Base-by-base conservation (phyloP, 2,888 invertebrate species). In the Agrochola litura region DNA sequence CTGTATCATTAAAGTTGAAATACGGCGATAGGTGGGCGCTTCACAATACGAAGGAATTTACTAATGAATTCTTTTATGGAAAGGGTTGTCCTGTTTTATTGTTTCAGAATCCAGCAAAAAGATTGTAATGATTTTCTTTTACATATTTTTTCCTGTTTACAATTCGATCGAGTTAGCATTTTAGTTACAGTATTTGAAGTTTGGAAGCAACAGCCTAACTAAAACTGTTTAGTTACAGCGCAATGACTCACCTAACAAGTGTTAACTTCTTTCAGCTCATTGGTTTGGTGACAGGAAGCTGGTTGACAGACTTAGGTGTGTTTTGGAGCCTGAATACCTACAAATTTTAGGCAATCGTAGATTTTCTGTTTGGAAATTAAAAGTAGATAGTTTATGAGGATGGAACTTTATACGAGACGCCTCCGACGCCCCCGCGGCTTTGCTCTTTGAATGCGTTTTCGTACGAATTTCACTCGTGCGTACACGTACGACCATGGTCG, bases 1-100 rank as follows among this genome's bases (percentile, higher is more conserved):
- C 78, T 76, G 79, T 82, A 81, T 82, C 81, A 87, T 86, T 88
- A 81, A 86, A 77, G 68, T 72, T 73, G 70, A 81, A 87, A 86
- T 79, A 76, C 78, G 64, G 19, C 65, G 66, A 79, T 82, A 80
- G 75, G 71, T 83, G 73, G 65, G 54, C 61, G 70, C 72, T 72
- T 68, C 12, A 84, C 79, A 82, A 77, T 83, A 79, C 25, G 46
- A 56, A 81, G 16, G 74, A 66, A 61, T 78, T 88, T 63, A 66
- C 66, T 66, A 76, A 85, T 81, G 79, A 80, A 73, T 74, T 79
- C 41, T 73, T 83, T 78, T 79, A 74, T 41, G 73, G 73, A 58
- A 83, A 79, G 67, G 64, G 72, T 76, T 77, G 41, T 76, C 41
- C 41, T 30, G 14, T 66, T 66, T 61, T 37, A 69, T 54, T 81